These are phyloP conservation scores for Poecilia picta DNA, from an alignment of 2,797 vertebrate genomes.

Conservation along the genomic window DNA sequence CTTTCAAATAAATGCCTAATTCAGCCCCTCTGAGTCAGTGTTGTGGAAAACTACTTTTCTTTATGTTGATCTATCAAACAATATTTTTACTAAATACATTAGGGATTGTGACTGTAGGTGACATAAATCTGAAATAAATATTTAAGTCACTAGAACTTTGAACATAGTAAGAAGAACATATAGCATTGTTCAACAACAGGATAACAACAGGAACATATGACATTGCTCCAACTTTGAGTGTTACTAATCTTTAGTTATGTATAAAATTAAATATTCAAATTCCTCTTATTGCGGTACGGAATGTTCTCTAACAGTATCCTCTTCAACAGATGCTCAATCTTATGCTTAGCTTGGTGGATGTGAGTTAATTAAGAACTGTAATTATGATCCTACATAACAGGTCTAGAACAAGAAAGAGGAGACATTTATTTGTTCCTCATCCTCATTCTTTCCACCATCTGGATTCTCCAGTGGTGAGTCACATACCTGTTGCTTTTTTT, in stretches of 20 bases:
- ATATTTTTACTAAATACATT: not conserved
- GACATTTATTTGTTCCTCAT: slow-evolving; percentile 10
- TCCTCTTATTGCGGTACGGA: not conserved
- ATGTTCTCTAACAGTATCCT: not conserved
- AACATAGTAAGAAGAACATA: not conserved
- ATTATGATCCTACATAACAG: not conserved
- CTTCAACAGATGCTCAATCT: slow-evolving; percentile 1
- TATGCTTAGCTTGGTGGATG: not conserved
- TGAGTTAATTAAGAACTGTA: slow-evolving; percentile 4
- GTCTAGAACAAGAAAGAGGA: slow-evolving; percentile 2
- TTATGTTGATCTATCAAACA: not conserved
- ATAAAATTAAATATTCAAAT: slow-evolving; percentile 7
- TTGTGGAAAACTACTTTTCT: not conserved
- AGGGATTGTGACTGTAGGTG: not conserved
- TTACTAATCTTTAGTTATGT: not conserved
- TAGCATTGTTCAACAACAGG: not conserved
- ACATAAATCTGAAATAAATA: not conserved
- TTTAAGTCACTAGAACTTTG: not conserved
- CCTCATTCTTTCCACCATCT: slow-evolving; percentile 3
- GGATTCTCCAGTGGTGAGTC: slow-evolving; percentile 40
- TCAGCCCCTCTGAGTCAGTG: not conserved
- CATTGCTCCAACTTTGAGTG: not conserved
- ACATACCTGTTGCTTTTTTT: slow-evolving; percentile 35
- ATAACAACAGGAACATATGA: not conserved
- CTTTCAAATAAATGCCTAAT: not conserved